Conservation (phyloP, 2,113 vertebrate species). For the Channa maculata region DNA sequence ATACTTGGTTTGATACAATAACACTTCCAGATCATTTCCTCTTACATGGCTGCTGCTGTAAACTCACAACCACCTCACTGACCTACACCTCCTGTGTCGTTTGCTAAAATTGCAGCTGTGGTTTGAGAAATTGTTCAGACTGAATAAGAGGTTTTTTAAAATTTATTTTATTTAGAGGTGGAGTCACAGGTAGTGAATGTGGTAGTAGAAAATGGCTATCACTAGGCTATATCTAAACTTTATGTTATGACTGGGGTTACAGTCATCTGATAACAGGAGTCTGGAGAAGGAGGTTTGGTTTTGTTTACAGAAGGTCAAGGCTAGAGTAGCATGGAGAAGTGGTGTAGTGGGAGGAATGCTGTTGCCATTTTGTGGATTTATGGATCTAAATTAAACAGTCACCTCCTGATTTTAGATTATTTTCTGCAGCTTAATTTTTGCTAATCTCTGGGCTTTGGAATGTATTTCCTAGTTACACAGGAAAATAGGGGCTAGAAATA, state of each 20-base stretch:
- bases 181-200: slow-evolving; percentile 44
- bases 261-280: slow-evolving; percentile 64
- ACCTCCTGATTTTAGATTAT: slow-evolving; percentile 26
- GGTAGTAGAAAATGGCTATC: slow-evolving; percentile 57
- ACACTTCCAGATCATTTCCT: slow-evolving; percentile 48
- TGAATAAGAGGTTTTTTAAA: slow-evolving; percentile 25
- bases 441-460: background rate
- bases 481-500: slow-evolving; percentile 14
- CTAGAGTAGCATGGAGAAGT: slow-evolving; percentile 32
- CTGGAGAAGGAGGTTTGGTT: slow-evolving; percentile 51
- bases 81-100: slow-evolving; percentile 28
- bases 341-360: slow-evolving; percentile 11
- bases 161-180: background rate
- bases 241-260: slow-evolving; percentile 69
- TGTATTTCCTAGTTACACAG: slow-evolving; percentile 2
- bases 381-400: slow-evolving; percentile 28
- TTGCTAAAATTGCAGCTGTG: slow-evolving; percentile 38
- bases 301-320: slow-evolving; percentile 66
- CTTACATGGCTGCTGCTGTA: slow-evolving; percentile 25
- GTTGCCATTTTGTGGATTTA: slow-evolving; percentile 32
- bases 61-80: background rate
- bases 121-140: slow-evolving; percentile 40
- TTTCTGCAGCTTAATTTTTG: slow-evolving; percentile 34
- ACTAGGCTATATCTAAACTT: slow-evolving; percentile 52
- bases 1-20: slow-evolving; percentile 30